These are phyloP conservation scores for Holothuria glaberrima DNA, from an alignment of 35 echinoderm and acorn worm genomes.

Conservation along the genomic window DNA sequence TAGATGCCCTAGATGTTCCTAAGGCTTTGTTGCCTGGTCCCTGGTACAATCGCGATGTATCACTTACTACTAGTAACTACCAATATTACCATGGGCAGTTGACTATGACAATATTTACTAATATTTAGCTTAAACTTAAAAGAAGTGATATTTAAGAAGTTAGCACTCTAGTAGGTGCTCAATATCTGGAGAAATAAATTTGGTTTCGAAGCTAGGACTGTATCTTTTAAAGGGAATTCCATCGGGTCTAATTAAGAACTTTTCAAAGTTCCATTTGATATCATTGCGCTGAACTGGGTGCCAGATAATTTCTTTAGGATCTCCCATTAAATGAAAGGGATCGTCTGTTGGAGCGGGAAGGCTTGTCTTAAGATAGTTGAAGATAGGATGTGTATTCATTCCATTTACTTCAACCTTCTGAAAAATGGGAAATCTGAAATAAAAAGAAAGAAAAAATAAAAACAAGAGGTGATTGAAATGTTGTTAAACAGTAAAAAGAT, in stretches of 20 bases:
- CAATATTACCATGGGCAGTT: too few species aligned
- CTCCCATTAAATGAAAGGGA: conserved; percentile 35
- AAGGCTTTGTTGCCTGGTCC: too few species aligned
- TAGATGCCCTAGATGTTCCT: too few species aligned
- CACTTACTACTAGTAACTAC: too few species aligned
- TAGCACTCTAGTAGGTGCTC: conserved; percentile 53
- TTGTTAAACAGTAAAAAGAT: too few species aligned
- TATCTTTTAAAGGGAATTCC: conserved; percentile 78
- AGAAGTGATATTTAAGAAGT: too few species aligned
- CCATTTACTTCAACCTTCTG: conserved; percentile 84
- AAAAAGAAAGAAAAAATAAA: too few species aligned
- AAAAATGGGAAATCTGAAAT: conserved; percentile 80
- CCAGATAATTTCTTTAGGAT: conserved; percentile 73
- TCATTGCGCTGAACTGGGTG: conserved; percentile 73
- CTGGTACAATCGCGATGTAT: too few species aligned
- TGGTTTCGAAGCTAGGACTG: conserved; percentile 72
- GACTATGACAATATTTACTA: too few species aligned
- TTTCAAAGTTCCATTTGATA: conserved; percentile 93
- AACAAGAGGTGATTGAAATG: too few species aligned
- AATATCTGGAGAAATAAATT: conserved; percentile 68
- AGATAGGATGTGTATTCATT: conserved; percentile 63
- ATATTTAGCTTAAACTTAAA: too few species aligned
- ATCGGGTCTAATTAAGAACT: conserved; percentile 74
- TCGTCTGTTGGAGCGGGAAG: conserved; percentile 71
- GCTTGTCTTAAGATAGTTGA: conserved; percentile 60